Base-by-base conservation (phyloP, 2,888 invertebrate genomes). In the Drosophila barbarae region DNA sequence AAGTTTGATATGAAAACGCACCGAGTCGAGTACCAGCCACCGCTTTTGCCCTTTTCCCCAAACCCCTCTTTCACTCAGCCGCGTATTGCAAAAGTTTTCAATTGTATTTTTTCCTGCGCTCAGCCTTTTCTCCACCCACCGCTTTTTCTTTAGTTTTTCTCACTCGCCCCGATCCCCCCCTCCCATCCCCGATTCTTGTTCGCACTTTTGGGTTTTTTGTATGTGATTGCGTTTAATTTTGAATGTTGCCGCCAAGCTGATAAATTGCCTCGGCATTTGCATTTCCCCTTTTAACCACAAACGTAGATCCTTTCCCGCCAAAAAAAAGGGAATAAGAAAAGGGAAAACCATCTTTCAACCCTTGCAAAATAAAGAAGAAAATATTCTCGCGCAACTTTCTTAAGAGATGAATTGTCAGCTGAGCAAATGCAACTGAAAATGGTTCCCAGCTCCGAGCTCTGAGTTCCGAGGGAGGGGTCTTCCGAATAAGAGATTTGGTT, bases 1-100 rank as follows among this genome's bases (percentile, higher is more conserved):
- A 82, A 82, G 78, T 82, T 81, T 85, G 81, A 85, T 82, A 82
- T 82, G 85, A 82, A 82, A 82, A 72, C 81, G 85, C 83, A 79
- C 61, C 69, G 67, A 73, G 76, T 36, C 47, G 66, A 69, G 66
- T 50, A 18, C 39, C 38, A 32, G 23, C 23, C 6, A 23, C 38
- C 42, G 21, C 39, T 41, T 23, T 41, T 23, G 23, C 34, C 5
- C 18, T 8, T 41, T 10, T 3, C 41, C 2, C 18, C 41, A 12
- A 2, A 6, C 21, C 13, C 30, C 9, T n/a, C 41, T 64, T 9
- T 49, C 49, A 26, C 68, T 44, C 36, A 41, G 52, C 42, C 79
- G 74, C 85, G 85, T 84, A 85, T 85, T 82, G 81, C 85, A 73
- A 82, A 82, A 82, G 59, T 82, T 81, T 85, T 78, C 84, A 83